phyloP scores from a whole-genome alignment of 2,797 vertebrate species.

The Falco concolor region DNA sequence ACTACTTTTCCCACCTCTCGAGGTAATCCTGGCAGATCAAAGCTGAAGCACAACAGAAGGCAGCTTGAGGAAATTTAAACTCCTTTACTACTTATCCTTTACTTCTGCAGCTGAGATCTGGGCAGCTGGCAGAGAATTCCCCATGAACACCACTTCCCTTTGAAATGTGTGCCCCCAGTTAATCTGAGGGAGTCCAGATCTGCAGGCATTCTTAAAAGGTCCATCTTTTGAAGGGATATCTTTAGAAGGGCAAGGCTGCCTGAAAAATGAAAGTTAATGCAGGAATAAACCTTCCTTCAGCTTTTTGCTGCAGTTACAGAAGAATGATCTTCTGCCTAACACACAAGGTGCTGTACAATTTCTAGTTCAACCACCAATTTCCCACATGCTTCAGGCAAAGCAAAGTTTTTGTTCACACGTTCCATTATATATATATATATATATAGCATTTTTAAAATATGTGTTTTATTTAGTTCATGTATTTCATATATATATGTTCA shows the following conservation, averaged over 20 bases:
- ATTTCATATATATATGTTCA: background rate
- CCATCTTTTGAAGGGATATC: slow-evolving; percentile 38
- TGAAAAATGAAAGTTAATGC: background rate
- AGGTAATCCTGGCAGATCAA: slow-evolving; percentile 60
- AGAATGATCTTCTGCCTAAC: background rate
- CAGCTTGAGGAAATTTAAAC: slow-evolving; percentile 52
- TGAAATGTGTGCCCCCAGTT: slow-evolving; percentile 45
- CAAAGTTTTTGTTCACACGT: background rate
- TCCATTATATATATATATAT: background rate
- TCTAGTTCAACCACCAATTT: background rate
- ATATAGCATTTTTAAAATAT: background rate
- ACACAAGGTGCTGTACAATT: background rate
- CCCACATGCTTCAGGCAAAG: background rate
- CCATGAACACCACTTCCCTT: slow-evolving; percentile 15
- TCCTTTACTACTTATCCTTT: slow-evolving; percentile 52
- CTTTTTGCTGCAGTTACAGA: background rate
- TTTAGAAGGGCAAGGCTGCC: slow-evolving; percentile 20
- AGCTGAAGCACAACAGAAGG: slow-evolving; percentile 51
- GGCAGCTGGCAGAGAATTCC: slow-evolving; percentile 21
- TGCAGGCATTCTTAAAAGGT: slow-evolving; percentile 57
- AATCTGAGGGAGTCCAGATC: slow-evolving; percentile 35
- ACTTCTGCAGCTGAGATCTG: slow-evolving; percentile 6
- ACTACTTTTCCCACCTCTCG: slow-evolving; percentile 33
- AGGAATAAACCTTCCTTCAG: slow-evolving; percentile 6
- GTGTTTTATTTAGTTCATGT: background rate